phyloP scores from a whole-genome alignment of 2,888 invertebrate genomes.

The Strigamia maritima region DNA sequence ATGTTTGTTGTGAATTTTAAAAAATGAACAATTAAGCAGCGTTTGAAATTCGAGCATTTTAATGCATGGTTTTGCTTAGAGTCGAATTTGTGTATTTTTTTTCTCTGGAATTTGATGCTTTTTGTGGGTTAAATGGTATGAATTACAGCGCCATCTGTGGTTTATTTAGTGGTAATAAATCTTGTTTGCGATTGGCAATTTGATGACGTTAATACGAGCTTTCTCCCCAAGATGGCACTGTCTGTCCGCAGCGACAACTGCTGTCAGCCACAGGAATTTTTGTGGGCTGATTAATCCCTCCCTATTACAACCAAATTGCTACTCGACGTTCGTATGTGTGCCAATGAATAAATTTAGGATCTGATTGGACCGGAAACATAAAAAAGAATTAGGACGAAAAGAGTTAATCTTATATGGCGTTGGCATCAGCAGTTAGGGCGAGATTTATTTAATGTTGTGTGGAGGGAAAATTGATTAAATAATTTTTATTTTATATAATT shows the following conservation, averaged over 20 bases:
- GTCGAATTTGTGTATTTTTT: not conserved
- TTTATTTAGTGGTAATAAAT: not conserved
- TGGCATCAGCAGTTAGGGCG: not conserved
- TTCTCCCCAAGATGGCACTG: not conserved
- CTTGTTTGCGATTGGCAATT: not conserved
- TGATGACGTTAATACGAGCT: not conserved
- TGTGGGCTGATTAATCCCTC: conserved; percentile 33
- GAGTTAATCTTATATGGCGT: not conserved
- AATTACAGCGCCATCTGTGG: not conserved
- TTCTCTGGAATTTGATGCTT: not conserved
- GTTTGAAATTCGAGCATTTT: too few species aligned
- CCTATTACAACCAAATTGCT: conserved; percentile 20
- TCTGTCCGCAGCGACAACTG: not conserved
- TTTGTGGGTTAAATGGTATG: not conserved
- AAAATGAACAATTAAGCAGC: too few species aligned
- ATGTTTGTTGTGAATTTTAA: too few species aligned
- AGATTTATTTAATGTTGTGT: not conserved
- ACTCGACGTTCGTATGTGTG: conserved; percentile 22
- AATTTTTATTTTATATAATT: not conserved
- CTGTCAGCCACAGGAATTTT: conserved; percentile 20
- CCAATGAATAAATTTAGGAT: conserved; percentile 14
- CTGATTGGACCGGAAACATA: conserved; percentile 28
- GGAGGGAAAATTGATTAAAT: not conserved
- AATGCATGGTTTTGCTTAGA: too few species aligned
- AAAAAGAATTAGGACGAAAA: conserved; percentile 9